Evolutionary conservation across 2,113 vertebrate species (phyloP), one percentile per base, ranked within the genome.

Genomic region (Myrmecophaga tridactyla): DNA sequence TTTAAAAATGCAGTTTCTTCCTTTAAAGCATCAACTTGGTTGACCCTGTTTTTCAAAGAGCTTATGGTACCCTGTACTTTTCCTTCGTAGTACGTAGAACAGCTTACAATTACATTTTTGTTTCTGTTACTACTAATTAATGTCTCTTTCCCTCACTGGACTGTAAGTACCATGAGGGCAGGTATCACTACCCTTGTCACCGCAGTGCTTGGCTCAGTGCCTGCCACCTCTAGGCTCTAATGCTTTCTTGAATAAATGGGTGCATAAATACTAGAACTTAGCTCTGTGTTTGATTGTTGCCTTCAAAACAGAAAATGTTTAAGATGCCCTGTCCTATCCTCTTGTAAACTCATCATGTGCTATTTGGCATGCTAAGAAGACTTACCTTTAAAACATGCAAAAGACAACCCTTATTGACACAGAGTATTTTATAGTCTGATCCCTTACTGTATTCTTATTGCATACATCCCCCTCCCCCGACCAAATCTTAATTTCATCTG

Each of bases 401-500:
- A 56, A 95, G 88, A 36, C 58, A 46, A 65, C 17, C 5, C 12
- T 89, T 81, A 31, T 14, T 73, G 3, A 17, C 58, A 31, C 8
- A 43, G 67, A 29, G 6, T 39, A 80, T 85, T 94, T 95, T 82
- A 46, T 70, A 72, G 67, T 43, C 65, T 70, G 60, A 72, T 53
- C 10, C 11, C 29, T 39, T 31, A 62, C n/a, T 62, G n/a, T 67
- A 58, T 75, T 51, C 77, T 77, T 84, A 56, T 72, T 53, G 21
- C 31, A 62, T 20, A 25, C 39, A 43, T 85, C 62, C 14, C 34
- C 56, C 84, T 36, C 4, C 11, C 21, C 12, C 34, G 39, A 14
- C 53, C 39, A 46, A 43, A 56, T 81, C 43, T 91, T 83, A 84
- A 73, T 92, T 93, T 90, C 86, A 31, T 78, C 36, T 58, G 81